Conservation (phyloP, 2,888 invertebrate genomes). For the Liodrosophila aerea region DNA sequence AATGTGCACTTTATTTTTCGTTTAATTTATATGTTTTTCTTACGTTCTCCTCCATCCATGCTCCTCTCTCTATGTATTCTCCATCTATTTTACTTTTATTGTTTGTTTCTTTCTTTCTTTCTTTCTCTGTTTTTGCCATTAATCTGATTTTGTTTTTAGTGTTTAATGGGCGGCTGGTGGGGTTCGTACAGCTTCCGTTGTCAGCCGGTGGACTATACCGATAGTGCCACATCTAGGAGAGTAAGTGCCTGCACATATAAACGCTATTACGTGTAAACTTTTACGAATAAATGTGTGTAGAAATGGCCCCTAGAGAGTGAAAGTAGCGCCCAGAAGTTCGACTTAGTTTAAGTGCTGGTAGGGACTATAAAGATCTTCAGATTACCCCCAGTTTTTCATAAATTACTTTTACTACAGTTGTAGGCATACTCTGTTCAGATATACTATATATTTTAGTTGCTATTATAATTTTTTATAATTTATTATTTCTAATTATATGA, state of each 20-base stretch:
- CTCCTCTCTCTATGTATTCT: slow-evolving; percentile 13
- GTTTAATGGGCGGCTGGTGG: slow-evolving; percentile 95
- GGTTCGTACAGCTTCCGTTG: slow-evolving; percentile 93
- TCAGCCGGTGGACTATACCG: slow-evolving; percentile 94
- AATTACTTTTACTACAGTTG: slow-evolving; percentile 2
- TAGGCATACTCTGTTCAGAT: not conserved
- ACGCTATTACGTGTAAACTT: not conserved
- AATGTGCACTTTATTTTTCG: slow-evolving; percentile 30
- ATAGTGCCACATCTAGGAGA: slow-evolving; percentile 90
- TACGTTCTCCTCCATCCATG: slow-evolving; percentile 31
- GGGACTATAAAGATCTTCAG: not conserved
- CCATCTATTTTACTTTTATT: slow-evolving; percentile 2
- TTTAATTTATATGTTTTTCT: slow-evolving; percentile 36
- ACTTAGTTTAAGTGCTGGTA: too few species aligned
- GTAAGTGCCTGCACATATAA: slow-evolving; percentile 85
- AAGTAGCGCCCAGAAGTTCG: slow-evolving; percentile 2
- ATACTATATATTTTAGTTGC: not conserved
- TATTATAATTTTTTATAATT: too few species aligned
- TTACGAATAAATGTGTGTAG: slow-evolving; percentile 20
- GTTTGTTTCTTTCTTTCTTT: slow-evolving; percentile 33
- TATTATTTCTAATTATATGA: not conserved
- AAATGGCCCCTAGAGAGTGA: slow-evolving; percentile 10
- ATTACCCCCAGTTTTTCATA: slow-evolving; percentile 1
- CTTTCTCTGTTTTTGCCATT: slow-evolving; percentile 60
- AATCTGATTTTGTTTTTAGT: slow-evolving; percentile 84